Conservation (phyloP, 2,113 vertebrate genomes). For the Nycticorax nycticorax region DNA sequence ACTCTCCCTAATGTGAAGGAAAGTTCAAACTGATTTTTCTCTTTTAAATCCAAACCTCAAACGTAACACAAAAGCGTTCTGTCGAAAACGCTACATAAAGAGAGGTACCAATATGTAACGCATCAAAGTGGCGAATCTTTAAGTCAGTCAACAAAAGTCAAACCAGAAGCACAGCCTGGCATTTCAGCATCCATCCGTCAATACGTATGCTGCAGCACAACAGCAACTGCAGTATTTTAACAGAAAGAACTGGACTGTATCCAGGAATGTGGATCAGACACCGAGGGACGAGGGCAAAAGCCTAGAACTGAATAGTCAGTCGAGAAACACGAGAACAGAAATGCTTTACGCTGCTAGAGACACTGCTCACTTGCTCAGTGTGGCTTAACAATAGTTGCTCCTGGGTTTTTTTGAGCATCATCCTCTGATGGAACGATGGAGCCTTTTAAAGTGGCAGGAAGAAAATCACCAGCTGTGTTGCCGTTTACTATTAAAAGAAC, state of each 20-base stretch:
- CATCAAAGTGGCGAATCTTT: background rate
- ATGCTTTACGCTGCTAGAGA: background rate
- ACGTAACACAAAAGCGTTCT: background rate
- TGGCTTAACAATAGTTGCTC: background rate
- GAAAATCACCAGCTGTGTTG: background rate
- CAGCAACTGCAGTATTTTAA: background rate
- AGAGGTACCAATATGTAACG: background rate
- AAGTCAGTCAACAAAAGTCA: background rate
- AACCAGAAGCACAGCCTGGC: background rate
- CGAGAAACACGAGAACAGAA: background rate
- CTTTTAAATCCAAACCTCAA: background rate
- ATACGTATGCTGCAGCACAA: background rate
- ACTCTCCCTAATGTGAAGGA: background rate
- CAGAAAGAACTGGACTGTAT: background rate
- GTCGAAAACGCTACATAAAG: background rate
- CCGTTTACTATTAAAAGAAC: background rate
- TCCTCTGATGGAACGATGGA: background rate
- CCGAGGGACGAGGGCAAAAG: background rate
- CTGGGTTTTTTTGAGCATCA: background rate
- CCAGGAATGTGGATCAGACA: constrained; percentile 13
- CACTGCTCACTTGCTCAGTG: background rate
- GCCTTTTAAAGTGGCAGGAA: background rate
- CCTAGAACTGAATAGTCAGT: background rate
- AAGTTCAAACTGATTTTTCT: background rate
- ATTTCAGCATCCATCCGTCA: background rate